phyloP scores from a whole-genome alignment of 2,888 invertebrate genomes.

The Drosophila quasianomalipes region DNA sequence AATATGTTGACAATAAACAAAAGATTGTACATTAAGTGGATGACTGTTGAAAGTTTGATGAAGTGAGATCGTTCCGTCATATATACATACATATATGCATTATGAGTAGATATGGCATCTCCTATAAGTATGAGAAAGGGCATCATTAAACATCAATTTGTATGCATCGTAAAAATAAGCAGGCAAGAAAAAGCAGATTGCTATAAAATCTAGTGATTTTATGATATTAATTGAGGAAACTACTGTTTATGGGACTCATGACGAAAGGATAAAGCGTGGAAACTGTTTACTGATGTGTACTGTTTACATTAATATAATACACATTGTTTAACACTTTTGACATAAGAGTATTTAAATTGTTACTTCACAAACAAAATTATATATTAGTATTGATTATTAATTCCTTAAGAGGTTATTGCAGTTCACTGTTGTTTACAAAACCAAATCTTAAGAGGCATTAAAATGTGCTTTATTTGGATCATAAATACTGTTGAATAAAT shows the following conservation, averaged over 20 bases:
- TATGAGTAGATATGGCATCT: conserved; percentile 29
- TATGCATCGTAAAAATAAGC: conserved; percentile 54
- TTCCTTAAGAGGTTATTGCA: conserved; percentile 12
- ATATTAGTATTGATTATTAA: background rate
- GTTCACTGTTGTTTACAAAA: conserved; percentile 4
- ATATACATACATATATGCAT: conserved; percentile 34
- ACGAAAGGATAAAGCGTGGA: conserved; percentile 15
- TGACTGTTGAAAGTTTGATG: conserved; percentile 75
- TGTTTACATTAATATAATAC: background rate
- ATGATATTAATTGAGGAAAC: conserved; percentile 49
- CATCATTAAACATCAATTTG: conserved; percentile 70
- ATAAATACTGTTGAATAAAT: conserved; percentile 5
- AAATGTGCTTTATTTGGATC: background rate
- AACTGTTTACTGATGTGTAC: background rate
- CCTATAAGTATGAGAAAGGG: conserved; percentile 7
- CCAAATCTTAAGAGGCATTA: background rate
- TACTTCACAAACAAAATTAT: background rate
- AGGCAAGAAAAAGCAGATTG: conserved; percentile 1
- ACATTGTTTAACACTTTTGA: background rate
- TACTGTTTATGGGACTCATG: conserved; percentile 41
- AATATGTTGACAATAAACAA: conserved; percentile 74
- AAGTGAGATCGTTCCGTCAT: conserved; percentile 64
- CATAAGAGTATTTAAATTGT: background rate
- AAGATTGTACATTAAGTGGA: conserved; percentile 43
- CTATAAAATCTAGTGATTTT: conserved; percentile 46